Evolutionary conservation across 37 sponge, comb jelly and placozoan genomes (phyloP).

Genomic region (Lycopodina hypogea): DNA sequence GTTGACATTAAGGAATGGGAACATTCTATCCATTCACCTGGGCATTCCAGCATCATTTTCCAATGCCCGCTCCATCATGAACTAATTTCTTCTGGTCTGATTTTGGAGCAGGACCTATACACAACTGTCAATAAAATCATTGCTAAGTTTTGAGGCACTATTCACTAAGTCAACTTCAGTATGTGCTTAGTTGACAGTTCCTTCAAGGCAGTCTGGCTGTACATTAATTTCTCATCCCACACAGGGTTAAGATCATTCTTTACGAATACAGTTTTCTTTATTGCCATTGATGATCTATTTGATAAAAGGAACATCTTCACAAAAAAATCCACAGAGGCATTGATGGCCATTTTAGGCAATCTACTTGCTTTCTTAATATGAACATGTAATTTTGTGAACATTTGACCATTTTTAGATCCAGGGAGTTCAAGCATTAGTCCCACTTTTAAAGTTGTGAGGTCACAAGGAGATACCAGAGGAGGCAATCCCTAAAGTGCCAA

Average conservation of each 20-base stretch:
- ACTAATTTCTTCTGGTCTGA: constrained; percentile 44
- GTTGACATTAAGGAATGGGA: constrained; percentile 47
- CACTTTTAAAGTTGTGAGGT: not conserved
- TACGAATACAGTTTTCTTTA: constrained; percentile 43
- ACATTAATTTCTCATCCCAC: constrained; percentile 46
- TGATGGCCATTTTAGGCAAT: constrained; percentile 9
- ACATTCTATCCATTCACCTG: constrained; percentile 53
- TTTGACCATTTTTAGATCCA: not conserved
- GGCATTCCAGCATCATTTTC: constrained; percentile 36
- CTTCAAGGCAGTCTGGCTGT: constrained; percentile 30
- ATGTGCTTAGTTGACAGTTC: constrained; percentile 35
- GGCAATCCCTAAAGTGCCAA: no score
- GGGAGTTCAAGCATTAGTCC: not conserved
- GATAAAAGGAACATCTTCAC: constrained; percentile 44
- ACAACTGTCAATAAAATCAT: constrained; percentile 51
- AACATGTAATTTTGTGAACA: constrained; percentile 17
- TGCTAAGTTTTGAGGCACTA: not conserved
- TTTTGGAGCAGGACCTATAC: constrained; percentile 46
- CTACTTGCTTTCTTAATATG: constrained; percentile 28
- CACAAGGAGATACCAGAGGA: not conserved
- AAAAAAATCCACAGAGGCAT: constrained; percentile 9
- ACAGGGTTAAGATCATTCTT: constrained; percentile 56
- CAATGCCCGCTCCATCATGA: constrained; percentile 52
- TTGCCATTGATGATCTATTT: constrained; percentile 26
- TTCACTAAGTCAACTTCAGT: constrained; percentile 62